Percentiles rank a stretch among this genome's conserved stretches.
Conservation (phyloP, 1,140 invertebrate genomes). For the Drosophila pandora region DNA sequence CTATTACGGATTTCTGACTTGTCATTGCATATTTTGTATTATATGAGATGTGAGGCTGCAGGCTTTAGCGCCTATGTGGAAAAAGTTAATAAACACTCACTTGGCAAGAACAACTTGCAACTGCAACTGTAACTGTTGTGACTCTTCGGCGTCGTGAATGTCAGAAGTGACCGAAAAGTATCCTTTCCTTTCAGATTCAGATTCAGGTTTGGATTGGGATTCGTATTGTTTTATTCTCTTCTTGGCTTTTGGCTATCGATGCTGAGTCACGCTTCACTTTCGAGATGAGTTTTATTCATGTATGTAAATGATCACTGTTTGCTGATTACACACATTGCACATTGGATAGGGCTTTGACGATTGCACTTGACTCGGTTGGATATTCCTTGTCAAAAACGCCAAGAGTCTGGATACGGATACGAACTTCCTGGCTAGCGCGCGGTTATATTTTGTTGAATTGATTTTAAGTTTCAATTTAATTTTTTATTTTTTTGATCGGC, state of each 20-base stretch:
- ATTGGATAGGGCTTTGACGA: constrained; percentile 28
- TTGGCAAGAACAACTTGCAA: constrained; percentile 52
- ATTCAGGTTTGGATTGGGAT: not conserved
- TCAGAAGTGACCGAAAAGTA: constrained; percentile 49
- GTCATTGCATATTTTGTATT: constrained; percentile 29
- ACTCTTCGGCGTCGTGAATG: constrained; percentile 28
- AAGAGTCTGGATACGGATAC: constrained; percentile 8
- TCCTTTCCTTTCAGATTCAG: constrained; percentile 46
- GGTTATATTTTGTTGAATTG: constrained; percentile 1
- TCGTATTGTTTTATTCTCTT: constrained; percentile 14
- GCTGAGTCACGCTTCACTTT: constrained; percentile 59
- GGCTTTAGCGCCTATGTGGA: constrained; percentile 7
- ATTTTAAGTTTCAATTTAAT: constrained; percentile 15
- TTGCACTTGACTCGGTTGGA: constrained; percentile 38
- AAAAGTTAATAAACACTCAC: constrained; percentile 65
- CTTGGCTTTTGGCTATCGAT: constrained; percentile 21
- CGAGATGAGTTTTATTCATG: constrained; percentile 59
- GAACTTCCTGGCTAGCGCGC: constrained; percentile 46
- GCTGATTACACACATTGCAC: constrained; percentile 59
- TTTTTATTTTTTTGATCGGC: constrained; percentile 32
- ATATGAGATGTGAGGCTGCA: not conserved
- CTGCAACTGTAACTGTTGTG: constrained; percentile 34
- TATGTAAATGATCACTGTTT: constrained; percentile 61
- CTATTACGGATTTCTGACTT: constrained; percentile 40
- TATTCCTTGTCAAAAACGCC: constrained; percentile 43